Base-by-base conservation (phyloP, 2,113 vertebrate genomes). In the Erythrolamprus reginae region DNA sequence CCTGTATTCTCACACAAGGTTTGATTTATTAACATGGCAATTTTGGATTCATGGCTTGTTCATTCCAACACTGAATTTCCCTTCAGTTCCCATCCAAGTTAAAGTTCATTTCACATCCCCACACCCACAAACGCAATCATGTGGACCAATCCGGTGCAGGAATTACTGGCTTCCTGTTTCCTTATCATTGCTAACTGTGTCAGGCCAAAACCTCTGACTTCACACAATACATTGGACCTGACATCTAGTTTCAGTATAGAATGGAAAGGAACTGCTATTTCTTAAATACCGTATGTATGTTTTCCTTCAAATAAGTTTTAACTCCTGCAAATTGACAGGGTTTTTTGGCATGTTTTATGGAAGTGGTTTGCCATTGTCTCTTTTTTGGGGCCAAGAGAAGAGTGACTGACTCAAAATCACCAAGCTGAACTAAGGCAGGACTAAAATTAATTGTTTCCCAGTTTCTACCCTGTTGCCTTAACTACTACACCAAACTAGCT, bases 281-380 rank as follows among this genome's bases (percentile, higher is more conserved):
- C 24, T 91, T 91, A 94, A 92, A 90, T 84, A n/a, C n/a, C n/a
- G n/a, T n/a, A 92, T 91, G 89, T 17, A 17, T 70, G 13, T 33
- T 2, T 70, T n/a, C 61, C 65, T 77, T 38, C 33, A 77, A n/a
- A 13, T 65, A 28, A 65, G 13, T 65, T n/a, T 65, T 65, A n/a
- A 38, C 33, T 38, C 65, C 2, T 38, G 33, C 15, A 38, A 38
- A 77, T 1, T 77, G 33, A 19, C 65, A 21, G 6, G 6, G 3
- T 77, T 77, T 56, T 33, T 77, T 9, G 70, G 70, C 33, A 77
- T 2, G 7, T 77, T 21, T 77, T 21, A 38, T 8, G 7, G 70
- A 77, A 77, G 70, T 42, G 33, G 33, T 42, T 77, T 42, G 33
- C 17, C 17, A 77, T 77, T 77, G 70, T 38, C 33, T 77, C 15